Percentiles rank a stretch among this genome's conserved stretches.
Conservation (phyloP, 2,797 vertebrate genomes). For the Hemibagrus guttatus region DNA sequence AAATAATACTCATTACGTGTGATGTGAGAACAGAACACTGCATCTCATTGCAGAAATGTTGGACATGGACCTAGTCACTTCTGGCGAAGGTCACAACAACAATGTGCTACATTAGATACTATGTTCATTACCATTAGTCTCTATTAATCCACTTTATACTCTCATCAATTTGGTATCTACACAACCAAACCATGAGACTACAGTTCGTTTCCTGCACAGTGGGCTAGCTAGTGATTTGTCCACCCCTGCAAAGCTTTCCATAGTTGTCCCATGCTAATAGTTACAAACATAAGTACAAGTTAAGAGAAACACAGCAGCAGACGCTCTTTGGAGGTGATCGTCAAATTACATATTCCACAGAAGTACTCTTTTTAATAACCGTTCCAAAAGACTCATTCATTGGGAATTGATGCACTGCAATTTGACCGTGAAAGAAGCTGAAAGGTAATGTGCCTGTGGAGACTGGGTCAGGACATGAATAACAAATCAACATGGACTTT, state of each 20-base stretch:
- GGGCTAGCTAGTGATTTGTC: not conserved
- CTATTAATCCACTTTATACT: not conserved
- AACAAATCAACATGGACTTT: slow-evolving; percentile 12
- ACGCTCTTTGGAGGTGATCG: not conserved
- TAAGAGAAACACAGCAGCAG: not conserved
- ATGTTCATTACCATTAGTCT: not conserved
- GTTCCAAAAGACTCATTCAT: not conserved
- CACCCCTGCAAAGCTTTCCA: not conserved
- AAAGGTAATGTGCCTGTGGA: not conserved
- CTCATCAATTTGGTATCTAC: not conserved
- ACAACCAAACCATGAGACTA: not conserved
- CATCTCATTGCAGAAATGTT: not conserved
- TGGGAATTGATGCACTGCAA: not conserved
- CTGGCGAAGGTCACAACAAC: not conserved
- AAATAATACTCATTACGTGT: not conserved
- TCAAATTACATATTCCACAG: not conserved
- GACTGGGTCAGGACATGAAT: slow-evolving; percentile 15
- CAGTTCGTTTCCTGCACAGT: not conserved
- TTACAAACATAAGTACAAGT: not conserved
- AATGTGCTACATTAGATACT: not conserved
- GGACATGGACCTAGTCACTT: not conserved
- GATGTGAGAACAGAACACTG: not conserved
- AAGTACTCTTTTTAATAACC: not conserved
- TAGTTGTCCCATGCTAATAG: not conserved
- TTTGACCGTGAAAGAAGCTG: not conserved